Evolutionary conservation across 2,797 vertebrate genomes (phyloP).

Genomic region (Mormyrops boulengeri): DNA sequence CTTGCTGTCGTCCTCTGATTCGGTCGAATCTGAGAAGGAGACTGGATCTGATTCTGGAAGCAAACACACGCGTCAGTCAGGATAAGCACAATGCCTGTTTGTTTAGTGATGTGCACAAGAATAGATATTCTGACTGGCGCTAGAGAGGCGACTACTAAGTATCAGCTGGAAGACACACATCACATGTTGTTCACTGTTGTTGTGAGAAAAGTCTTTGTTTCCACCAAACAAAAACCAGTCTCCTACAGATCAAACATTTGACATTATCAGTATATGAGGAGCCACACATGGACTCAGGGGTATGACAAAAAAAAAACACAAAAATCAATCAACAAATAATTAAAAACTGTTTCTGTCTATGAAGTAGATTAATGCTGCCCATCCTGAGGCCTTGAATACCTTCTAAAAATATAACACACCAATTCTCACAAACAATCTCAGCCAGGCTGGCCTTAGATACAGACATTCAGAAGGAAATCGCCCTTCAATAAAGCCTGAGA

Average conservation of each 20-base stretch:
- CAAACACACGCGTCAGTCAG: background rate
- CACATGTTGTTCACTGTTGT: background rate
- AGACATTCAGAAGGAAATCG: background rate
- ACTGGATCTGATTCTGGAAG: conserved; percentile 53
- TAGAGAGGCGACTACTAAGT: background rate
- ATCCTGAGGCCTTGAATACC: background rate
- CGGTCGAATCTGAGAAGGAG: conserved; percentile 35
- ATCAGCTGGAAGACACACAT: background rate
- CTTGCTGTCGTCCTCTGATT: conserved; percentile 43
- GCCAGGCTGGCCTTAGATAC: background rate
- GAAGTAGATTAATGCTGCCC: background rate
- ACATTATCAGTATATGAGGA: background rate
- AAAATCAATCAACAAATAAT: background rate
- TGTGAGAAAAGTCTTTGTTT: background rate
- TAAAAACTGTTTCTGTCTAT: background rate
- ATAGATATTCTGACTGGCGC: background rate
- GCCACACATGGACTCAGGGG: background rate
- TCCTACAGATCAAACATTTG: background rate
- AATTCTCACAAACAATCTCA: background rate
- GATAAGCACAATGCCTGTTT: background rate
- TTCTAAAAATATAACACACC: background rate
- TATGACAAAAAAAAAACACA: background rate
- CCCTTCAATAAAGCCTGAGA: background rate
- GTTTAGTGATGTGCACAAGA: background rate
- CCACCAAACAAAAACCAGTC: background rate